Evolutionary conservation across 2,113 vertebrate genomes (phyloP).

Genomic region (Platycercus adscitus): DNA sequence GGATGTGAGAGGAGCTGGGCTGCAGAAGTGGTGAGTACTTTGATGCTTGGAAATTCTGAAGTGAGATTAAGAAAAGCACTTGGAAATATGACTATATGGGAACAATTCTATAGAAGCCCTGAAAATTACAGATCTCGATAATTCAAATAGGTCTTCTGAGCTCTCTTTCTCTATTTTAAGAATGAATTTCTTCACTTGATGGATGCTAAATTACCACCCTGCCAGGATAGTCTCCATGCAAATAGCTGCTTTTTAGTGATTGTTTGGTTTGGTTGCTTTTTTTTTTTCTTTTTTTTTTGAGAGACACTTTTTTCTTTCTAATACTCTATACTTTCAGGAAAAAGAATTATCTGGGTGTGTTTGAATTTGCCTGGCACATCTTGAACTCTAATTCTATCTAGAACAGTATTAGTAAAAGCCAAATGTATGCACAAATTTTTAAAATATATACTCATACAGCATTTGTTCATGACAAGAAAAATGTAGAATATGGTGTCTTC

Average conservation of each 20-base stretch:
- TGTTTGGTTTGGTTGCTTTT: not conserved
- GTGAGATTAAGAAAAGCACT: not conserved
- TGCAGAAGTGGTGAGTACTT: not conserved
- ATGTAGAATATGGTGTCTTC: not conserved
- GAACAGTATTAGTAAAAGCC: not conserved
- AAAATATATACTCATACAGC: not conserved
- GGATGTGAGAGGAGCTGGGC: not conserved
- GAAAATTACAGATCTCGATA: not conserved
- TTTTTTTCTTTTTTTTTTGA: not conserved
- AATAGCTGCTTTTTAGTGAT: not conserved
- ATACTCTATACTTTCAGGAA: not conserved
- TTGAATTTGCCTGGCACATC: not conserved
- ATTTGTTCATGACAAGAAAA: not conserved
- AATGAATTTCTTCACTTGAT: not conserved
- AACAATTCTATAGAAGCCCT: not conserved
- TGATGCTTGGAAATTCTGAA: not conserved
- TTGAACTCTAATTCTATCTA: not conserved
- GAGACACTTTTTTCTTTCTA: not conserved
- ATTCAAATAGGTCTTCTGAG: not conserved
- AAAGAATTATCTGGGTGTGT: not conserved
- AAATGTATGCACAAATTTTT: not conserved
- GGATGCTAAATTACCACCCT: not conserved
- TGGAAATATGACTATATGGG: not conserved
- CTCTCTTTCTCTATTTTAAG: not conserved
- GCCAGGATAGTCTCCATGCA: not conserved